Base-by-base conservation (phyloP, 2,888 invertebrate genomes). In the Doris montereyensis region DNA sequence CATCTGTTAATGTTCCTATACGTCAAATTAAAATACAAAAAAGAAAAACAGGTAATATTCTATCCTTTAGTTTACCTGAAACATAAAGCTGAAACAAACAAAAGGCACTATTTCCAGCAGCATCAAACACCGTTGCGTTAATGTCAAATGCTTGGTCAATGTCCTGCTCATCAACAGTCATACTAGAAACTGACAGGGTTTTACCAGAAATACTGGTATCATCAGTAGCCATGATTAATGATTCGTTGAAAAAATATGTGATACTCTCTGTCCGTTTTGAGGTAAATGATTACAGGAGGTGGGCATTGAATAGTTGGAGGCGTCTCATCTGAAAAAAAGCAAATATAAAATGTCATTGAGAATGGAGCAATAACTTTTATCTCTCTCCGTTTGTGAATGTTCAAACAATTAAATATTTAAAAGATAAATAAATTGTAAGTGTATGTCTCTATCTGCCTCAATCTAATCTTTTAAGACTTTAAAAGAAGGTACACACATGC, bases 1-100 rank as follows among this genome's bases (percentile, higher is more conserved):
- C n/a, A n/a, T n/a, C n/a, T n/a, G n/a, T n/a, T n/a, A n/a, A n/a
- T n/a, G n/a, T n/a, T n/a, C n/a, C n/a, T n/a, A n/a, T n/a, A n/a
- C n/a, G n/a, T n/a, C n/a, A n/a, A n/a, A n/a, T n/a, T n/a, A n/a
- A n/a, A n/a, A n/a, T n/a, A n/a, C n/a, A n/a, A n/a, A n/a, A n/a
- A n/a, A n/a, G n/a, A n/a, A n/a, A n/a, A n/a, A n/a, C n/a, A n/a
- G n/a, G n/a, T n/a, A n/a, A n/a, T n/a, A n/a, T n/a, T n/a, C n/a
- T n/a, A 26, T n/a, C n/a, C n/a, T n/a, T n/a, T 62, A 21, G 21
- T 52, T 17, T 65, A 81, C 81, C 78, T 75, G 34, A 3, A 28
- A 76, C 58, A 17, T 8, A 34, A 21, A 81, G 70, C 26, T 81
- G 78, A 35, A 77, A 81, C 34, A 32, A 52, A 28, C 81, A 81